These are phyloP conservation scores for Stegodyphus mimosarum DNA, from an alignment of 1,140 invertebrate genomes.

Conservation along the genomic window DNA sequence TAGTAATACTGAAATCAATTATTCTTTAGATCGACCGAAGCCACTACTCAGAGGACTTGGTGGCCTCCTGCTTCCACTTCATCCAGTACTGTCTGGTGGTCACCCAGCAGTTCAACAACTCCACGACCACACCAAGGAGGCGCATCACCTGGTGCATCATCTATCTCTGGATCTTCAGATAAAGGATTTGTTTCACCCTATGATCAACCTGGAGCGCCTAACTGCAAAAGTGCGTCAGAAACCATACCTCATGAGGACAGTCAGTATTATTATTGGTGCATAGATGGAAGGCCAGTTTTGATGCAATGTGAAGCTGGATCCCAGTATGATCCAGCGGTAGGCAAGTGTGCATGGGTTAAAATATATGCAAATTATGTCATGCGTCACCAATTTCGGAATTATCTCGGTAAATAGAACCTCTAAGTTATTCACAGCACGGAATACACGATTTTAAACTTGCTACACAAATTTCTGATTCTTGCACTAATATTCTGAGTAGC, in stretches of 20 bases:
- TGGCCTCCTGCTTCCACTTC: conserved; percentile 29
- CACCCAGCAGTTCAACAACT: conserved; percentile 20
- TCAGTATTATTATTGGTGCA: conserved; percentile 67
- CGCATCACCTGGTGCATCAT: neutral
- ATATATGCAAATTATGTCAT: neutral
- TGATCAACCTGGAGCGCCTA: conserved; percentile 38
- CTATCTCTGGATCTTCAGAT: conserved; percentile 11
- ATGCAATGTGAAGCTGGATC: conserved; percentile 65
- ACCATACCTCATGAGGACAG: conserved; percentile 62
- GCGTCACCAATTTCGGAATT: conserved; percentile 33
- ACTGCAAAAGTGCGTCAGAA: conserved; percentile 21
- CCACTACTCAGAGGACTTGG: conserved; percentile 43
- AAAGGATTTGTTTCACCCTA: conserved; percentile 44
- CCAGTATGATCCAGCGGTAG: conserved; percentile 61
- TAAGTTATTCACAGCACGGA: no score
- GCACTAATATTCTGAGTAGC: no score
- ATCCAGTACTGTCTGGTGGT: conserved; percentile 37
- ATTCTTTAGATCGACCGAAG: conserved; percentile 36
- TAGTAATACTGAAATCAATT: neutral
- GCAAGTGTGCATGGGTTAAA: conserved; percentile 62
- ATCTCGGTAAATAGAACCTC: conserved; percentile 11
- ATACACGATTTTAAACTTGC: no score
- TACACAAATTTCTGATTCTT: no score
- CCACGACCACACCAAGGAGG: conserved; percentile 9
- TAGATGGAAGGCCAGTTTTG: conserved; percentile 63